Conservation (phyloP, 2,888 invertebrate genomes). For the Megaustenia siamemsis region DNA sequence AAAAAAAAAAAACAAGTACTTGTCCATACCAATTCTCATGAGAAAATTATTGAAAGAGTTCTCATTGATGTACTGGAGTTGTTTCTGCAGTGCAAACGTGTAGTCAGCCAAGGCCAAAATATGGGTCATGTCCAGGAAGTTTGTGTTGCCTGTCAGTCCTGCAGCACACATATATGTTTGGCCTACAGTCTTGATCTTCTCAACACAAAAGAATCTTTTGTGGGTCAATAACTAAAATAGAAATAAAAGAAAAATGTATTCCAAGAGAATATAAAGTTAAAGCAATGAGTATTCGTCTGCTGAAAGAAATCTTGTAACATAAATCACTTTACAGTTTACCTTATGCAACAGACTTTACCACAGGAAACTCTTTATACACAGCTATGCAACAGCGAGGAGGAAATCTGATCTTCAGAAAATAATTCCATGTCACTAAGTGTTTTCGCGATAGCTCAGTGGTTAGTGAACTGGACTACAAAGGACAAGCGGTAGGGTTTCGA, state of each 20-base stretch:
- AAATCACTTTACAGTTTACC: no score
- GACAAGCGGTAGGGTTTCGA: no score
- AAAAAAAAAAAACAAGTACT: not conserved
- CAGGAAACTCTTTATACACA: no score
- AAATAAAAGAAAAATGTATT: not conserved
- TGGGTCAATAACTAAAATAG: conserved; percentile 87
- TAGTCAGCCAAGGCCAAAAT: conserved; percentile 96
- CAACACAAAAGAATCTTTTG: conserved; percentile 91
- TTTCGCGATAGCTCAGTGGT: no score
- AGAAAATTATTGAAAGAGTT: conserved; percentile 97
- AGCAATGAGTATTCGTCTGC: not conserved
- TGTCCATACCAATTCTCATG: conserved; percentile 88
- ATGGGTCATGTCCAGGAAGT: conserved; percentile 82
- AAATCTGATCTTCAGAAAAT: no score
- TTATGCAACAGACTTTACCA: no score
- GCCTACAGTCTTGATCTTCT: conserved; percentile 95
- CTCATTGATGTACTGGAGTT: conserved; percentile 93
- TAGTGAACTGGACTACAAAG: no score
- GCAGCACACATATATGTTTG: conserved; percentile 96
- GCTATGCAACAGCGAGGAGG: no score
- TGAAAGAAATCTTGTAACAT: not conserved
- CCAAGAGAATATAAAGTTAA: not conserved
- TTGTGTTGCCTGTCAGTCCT: conserved; percentile 86
- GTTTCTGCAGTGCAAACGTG: conserved; percentile 90
- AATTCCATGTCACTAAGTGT: no score